A percentile compares a stretch with the other conserved stretches of the same genome.
These are phyloP conservation scores for Nomada flava DNA, from an alignment of 2,888 invertebrate species.

Conservation along the genomic window DNA sequence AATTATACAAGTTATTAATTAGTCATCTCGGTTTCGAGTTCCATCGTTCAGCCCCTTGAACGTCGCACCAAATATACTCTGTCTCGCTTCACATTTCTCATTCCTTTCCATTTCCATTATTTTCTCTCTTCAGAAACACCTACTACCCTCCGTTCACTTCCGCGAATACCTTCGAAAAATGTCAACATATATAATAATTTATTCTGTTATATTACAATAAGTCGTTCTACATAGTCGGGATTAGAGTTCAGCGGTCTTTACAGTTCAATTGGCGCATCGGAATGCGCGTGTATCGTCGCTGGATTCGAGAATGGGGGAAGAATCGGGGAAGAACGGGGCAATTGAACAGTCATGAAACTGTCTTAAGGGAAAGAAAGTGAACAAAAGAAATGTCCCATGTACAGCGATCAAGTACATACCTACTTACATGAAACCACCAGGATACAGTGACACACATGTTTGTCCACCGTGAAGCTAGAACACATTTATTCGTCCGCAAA, in stretches of 20 bases:
- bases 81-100: slow-evolving; percentile 3
- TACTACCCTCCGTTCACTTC: slow-evolving; percentile 47
- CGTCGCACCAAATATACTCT: slow-evolving; percentile 51
- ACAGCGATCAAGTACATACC: neutral
- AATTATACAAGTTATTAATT: slow-evolving; percentile 21
- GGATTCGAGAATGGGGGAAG: slow-evolving; percentile 19
- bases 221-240: slow-evolving; percentile 69
- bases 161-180: slow-evolving; percentile 65
- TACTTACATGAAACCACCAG: no score
- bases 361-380: neutral
- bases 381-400: neutral
- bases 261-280: slow-evolving; percentile 57
- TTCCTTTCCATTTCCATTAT: slow-evolving; percentile 19
- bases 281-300: slow-evolving; percentile 52
- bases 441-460: no score
- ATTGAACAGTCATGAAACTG: neutral
- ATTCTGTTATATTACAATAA: slow-evolving; percentile 74
- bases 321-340: neutral
- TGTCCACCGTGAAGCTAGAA: no score
- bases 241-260: slow-evolving; percentile 61
- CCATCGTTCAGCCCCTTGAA: slow-evolving; percentile 51
- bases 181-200: slow-evolving; percentile 74
- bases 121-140: slow-evolving; percentile 15
- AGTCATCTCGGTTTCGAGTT: slow-evolving; percentile 28
- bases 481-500: no score